Conservation (phyloP, 1,140 invertebrate genomes). For the Sycobia sp. region DNA sequence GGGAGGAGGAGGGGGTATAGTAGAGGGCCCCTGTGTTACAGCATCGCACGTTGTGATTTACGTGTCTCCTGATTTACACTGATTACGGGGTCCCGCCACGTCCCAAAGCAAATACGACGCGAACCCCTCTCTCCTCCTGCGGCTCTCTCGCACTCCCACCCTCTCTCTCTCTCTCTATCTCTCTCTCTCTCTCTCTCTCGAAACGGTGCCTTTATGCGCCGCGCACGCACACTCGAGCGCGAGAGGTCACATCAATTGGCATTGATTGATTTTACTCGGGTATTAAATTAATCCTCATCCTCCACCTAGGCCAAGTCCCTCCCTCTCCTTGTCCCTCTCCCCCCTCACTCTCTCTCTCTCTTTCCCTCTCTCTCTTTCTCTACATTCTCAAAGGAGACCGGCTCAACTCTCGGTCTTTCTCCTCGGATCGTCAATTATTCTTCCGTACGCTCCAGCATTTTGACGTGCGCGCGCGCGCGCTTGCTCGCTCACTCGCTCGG, state of each 20-base stretch:
- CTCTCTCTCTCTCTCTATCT: neutral
- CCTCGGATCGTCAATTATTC: slow-evolving; percentile 32
- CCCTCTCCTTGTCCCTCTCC: neutral
- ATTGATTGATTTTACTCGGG: slow-evolving; percentile 58
- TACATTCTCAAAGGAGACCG: no score
- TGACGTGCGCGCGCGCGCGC: slow-evolving; percentile 5
- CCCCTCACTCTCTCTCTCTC: no score
- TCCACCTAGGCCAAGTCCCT: neutral
- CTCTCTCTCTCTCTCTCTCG: neutral
- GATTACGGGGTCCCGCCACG: slow-evolving; percentile 57
- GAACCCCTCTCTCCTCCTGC: neutral
- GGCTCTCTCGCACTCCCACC: neutral
- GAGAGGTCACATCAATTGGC: slow-evolving; percentile 53
- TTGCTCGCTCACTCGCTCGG: no score
- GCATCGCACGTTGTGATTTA: slow-evolving; percentile 58
- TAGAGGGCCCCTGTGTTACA: slow-evolving; percentile 1
- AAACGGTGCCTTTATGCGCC: slow-evolving; percentile 1
- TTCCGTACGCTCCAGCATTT: slow-evolving; percentile 15
- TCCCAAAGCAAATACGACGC: slow-evolving; percentile 56
- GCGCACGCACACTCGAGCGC: slow-evolving; percentile 25
- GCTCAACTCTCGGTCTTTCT: slow-evolving; percentile 7
- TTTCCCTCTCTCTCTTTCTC: neutral
- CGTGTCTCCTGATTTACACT: slow-evolving; percentile 62
- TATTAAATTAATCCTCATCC: slow-evolving; percentile 56
- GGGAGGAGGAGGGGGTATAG: neutral